Conservation (phyloP, 1,140 invertebrate species). For the Drosophila bocki region DNA sequence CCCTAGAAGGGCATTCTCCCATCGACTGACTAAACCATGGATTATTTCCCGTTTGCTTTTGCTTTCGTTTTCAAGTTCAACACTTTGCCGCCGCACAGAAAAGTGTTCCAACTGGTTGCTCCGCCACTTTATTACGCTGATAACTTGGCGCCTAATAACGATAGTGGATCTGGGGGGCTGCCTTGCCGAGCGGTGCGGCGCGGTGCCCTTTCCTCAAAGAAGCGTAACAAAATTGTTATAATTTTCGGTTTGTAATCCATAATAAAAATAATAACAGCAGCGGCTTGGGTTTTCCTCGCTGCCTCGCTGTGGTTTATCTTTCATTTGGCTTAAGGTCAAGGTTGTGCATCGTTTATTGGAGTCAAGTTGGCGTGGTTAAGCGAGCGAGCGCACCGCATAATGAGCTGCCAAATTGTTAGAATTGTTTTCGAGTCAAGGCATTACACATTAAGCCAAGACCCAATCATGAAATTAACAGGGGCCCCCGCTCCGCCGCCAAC, state of each 20-base stretch:
- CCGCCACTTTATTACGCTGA: conserved; percentile 75
- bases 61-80: conserved; percentile 82
- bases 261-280: conserved; percentile 54
- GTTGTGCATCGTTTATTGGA: conserved; percentile 73
- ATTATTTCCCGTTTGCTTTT: conserved; percentile 51
- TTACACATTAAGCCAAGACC: conserved; percentile 46
- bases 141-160: conserved; percentile 52
- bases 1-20: conserved; percentile 32
- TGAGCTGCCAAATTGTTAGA: conserved; percentile 82
- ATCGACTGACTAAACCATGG: conserved; percentile 21
- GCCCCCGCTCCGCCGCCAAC: conserved; percentile 21
- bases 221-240: conserved; percentile 83
- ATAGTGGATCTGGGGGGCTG: conserved; percentile 4
- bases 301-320: conserved; percentile 45
- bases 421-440: conserved; percentile 62
- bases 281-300: conserved; percentile 7
- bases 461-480: conserved; percentile 57
- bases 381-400: conserved; percentile 62
- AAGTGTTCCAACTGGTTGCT: conserved; percentile 77
- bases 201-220: conserved; percentile 73
- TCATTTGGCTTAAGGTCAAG: conserved; percentile 78
- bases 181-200: neutral
- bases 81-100: conserved; percentile 64
- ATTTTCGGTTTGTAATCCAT: conserved; percentile 72
- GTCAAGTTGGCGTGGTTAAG: conserved; percentile 60